Conservation (phyloP, 2,888 invertebrate genomes). For the Meteorus colon region DNA sequence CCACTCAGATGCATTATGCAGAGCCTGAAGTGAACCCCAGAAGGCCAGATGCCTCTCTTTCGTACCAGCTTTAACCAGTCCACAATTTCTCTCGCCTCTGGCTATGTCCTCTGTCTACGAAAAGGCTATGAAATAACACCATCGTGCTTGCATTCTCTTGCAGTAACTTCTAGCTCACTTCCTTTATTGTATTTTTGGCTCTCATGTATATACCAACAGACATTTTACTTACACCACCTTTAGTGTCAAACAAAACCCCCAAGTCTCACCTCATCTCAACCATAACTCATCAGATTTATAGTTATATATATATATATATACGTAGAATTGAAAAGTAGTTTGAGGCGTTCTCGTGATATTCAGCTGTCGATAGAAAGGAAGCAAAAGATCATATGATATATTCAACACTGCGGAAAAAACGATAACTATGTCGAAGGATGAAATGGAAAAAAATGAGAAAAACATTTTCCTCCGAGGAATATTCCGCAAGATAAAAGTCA, state of each 20-base stretch:
- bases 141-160: conserved; percentile 39
- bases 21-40: conserved; percentile 52
- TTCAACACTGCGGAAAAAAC: background rate
- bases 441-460: conserved; percentile 5
- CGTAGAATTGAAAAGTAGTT: conserved; percentile 56
- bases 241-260: conserved; percentile 29
- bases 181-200: conserved; percentile 37
- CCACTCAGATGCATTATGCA: conserved; percentile 68
- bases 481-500: conserved; percentile 12
- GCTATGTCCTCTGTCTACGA: conserved; percentile 53
- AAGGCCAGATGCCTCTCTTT: conserved; percentile 45
- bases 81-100: conserved; percentile 31
- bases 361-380: background rate
- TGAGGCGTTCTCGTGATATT: conserved; percentile 43
- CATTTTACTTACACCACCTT: conserved; percentile 40
- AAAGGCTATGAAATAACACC: conserved; percentile 62
- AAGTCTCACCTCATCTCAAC: conserved; percentile 37
- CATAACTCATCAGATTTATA: conserved; percentile 60
- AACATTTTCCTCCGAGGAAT: conserved; percentile 3
- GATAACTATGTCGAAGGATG: conserved; percentile 16
- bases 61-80: conserved; percentile 29
- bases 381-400: background rate
- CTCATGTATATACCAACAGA: conserved; percentile 40
- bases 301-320: conserved; percentile 54
- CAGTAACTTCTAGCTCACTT: conserved; percentile 18